Base-by-base conservation (phyloP, 2,888 invertebrate species). In the Lamproptera curius region DNA sequence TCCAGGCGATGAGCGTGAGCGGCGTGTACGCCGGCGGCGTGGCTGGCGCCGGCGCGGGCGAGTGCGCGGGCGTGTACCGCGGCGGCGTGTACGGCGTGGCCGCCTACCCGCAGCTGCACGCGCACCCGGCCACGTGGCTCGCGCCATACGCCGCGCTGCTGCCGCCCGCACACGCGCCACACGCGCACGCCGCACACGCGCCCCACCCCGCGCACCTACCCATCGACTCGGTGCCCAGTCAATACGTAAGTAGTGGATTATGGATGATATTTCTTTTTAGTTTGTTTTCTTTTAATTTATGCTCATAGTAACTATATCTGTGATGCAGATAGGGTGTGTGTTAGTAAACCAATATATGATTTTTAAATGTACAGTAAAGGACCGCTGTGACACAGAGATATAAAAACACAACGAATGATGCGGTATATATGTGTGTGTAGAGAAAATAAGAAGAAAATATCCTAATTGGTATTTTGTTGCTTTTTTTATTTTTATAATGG, bases 161-260 rank as follows among this genome's bases (percentile, higher is more conserved):
- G 58, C 86, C 81, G 60, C 86, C 79, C 43, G 76, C 76, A 54
- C 84, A 57, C 46, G 55, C 59, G 45, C 61, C 61, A 51, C 67
- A 77, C 65, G 63, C 73, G 47, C 83, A 75, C 68, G 84, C 70
- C 35, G 66, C 78, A 33, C 81, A 80, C 55, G 73, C 76, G 45
- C 73, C 80, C 51, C 88, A 81, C 62, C 82, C 75, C 45, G 67
- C 73, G 51, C 88, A 80, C 63, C 74, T 84, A 70, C 87, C 84
- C 59, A 81, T 85, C 65, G 85, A 84, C 62, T 78, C 84, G 45
- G 85, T 84, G 72, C 83, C 84, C 73, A 85, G 76, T 78, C 87
- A 86, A 86, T 87, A 85, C 67, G 87, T 86, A 57, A 83, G 86
- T 80, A 46, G 2, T 15, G 11, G 6, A 10, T 6, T 6, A 16